Evolutionary conservation across 1,140 invertebrate species (phyloP).

Genomic region (Oreohelix idahoensis): DNA sequence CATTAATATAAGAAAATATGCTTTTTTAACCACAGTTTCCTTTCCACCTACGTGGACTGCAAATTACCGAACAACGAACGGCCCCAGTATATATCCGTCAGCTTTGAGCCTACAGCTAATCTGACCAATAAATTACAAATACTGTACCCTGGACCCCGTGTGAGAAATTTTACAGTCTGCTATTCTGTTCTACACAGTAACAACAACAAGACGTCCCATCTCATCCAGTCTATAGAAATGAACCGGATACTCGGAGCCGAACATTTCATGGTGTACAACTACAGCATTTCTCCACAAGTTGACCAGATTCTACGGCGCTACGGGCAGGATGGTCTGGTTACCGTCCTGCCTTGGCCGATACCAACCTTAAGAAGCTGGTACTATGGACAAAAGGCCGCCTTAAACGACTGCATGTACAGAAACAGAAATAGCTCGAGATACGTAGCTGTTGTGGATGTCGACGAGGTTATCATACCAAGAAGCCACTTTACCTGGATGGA

Average conservation of each 20-base stretch:
- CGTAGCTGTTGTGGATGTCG: not conserved
- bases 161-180: slow-evolving; percentile 17
- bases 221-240: slow-evolving; percentile 6
- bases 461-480: slow-evolving; percentile 7
- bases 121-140: not conserved
- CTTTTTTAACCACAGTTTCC: too few relatives aligned
- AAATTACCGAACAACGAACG: too few relatives aligned
- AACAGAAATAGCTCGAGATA: not conserved
- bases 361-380: not conserved
- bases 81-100: not conserved
- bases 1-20: too few relatives aligned
- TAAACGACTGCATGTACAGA: slow-evolving; percentile 20
- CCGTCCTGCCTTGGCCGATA: not conserved
- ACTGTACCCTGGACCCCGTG: not conserved
- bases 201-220: not conserved
- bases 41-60: too few relatives aligned
- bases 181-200: not conserved
- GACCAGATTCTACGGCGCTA: not conserved
- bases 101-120: not conserved
- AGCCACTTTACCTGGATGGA: not conserved
- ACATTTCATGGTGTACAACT: not conserved
- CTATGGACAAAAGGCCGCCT: not conserved
- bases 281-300: not conserved
- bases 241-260: slow-evolving; percentile 11
- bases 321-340: not conserved